A percentile compares a stretch with the other conserved stretches of the same genome.
Conservation (phyloP, 1,140 invertebrate genomes). For the Centruroides sculpturatus region DNA sequence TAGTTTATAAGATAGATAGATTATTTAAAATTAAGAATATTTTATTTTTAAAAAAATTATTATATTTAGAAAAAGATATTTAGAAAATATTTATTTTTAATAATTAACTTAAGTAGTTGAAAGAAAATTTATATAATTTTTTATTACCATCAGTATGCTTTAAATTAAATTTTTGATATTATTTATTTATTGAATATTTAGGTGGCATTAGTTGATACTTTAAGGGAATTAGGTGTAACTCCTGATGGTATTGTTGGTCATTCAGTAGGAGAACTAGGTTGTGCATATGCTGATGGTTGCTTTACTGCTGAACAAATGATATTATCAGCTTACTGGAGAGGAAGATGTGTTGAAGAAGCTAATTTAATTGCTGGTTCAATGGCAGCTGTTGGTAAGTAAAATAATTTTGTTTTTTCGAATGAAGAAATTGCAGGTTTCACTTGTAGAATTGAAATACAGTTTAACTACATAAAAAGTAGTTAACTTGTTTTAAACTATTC, state of each 20-base stretch:
- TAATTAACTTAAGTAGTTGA: neutral
- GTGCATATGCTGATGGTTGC: constrained; percentile 91
- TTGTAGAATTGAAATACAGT: neutral
- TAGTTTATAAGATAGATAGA: neutral
- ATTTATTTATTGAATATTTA: constrained; percentile 34
- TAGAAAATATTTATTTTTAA: neutral
- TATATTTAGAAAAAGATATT: too few species aligned
- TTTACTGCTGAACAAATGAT: constrained; percentile 86
- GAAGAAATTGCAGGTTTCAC: neutral
- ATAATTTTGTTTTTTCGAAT: neutral
- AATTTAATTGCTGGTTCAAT: constrained; percentile 56
- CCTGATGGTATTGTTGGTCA: constrained; percentile 92
- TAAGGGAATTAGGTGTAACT: constrained; percentile 56
- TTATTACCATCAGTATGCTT: neutral
- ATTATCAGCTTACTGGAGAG: constrained; percentile 80
- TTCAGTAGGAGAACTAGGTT: constrained; percentile 86
- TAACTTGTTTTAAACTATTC: too few species aligned
- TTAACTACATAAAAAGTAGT: too few species aligned
- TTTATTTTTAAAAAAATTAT: too few species aligned
- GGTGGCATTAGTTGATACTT: constrained; percentile 74
- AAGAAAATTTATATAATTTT: neutral
- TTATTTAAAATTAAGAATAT: too few species aligned
- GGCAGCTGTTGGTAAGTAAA: constrained; percentile 52
- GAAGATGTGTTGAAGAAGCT: constrained; percentile 65
- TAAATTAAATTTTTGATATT: too few species aligned